Conservation (phyloP, 1,140 invertebrate genomes). For the Polypedilum vanderplanki region DNA sequence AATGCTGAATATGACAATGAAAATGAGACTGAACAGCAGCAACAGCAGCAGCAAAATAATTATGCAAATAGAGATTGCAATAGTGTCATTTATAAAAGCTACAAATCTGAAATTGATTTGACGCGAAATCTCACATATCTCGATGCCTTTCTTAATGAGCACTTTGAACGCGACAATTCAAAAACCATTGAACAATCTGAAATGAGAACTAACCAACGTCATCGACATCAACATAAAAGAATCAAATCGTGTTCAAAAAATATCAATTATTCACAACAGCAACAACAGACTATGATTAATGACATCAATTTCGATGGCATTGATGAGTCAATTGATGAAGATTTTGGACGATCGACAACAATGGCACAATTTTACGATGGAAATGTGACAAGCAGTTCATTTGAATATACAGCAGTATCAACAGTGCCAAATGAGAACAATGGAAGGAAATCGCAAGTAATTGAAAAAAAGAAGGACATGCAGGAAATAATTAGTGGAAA, state of each 20-base stretch:
- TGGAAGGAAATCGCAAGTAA: background rate
- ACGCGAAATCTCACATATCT: slow-evolving; percentile 43
- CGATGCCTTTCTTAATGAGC: slow-evolving; percentile 42
- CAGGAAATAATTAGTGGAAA: slow-evolving; percentile 30
- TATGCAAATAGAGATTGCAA: background rate
- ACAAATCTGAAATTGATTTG: slow-evolving; percentile 43
- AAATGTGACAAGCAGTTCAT: slow-evolving; percentile 24
- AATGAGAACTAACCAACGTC: slow-evolving; percentile 30
- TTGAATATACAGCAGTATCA: slow-evolving; percentile 21
- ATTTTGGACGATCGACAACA: background rate
- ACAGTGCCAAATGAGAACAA: background rate
- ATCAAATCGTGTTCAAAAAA: slow-evolving; percentile 35
- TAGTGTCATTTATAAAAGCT: slow-evolving; percentile 40
- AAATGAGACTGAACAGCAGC: background rate
- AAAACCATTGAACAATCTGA: slow-evolving; percentile 24
- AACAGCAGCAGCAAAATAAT: background rate
- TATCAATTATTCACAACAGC: slow-evolving; percentile 21
- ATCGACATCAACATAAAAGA: slow-evolving; percentile 34
- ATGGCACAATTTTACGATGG: slow-evolving; percentile 1
- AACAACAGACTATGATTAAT: slow-evolving; percentile 6
- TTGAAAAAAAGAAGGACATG: background rate
- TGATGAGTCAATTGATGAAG: slow-evolving; percentile 23
- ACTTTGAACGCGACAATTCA: slow-evolving; percentile 36
- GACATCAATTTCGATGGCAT: slow-evolving; percentile 24
- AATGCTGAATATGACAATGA: background rate